phyloP scores from a whole-genome alignment of 2,797 vertebrate genomes.

The Acanthiza pusilla region DNA sequence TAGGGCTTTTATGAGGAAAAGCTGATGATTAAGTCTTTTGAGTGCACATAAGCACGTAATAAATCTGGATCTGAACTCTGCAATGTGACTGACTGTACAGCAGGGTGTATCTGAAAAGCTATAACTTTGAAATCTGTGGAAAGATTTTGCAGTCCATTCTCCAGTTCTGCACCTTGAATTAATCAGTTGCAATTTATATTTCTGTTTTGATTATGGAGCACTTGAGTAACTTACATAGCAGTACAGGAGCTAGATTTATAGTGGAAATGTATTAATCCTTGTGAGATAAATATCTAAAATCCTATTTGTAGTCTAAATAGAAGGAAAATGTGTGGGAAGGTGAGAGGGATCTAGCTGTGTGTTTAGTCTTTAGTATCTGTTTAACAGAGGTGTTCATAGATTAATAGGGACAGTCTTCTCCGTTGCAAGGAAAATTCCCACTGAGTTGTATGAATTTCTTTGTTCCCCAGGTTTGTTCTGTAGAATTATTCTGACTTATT shows the following conservation, averaged over 20 bases:
- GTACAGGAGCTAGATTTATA: neutral
- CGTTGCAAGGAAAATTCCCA: neutral
- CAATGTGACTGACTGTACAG: neutral
- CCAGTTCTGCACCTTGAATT: constrained; percentile 3
- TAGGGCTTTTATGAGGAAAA: neutral
- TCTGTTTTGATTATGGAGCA: neutral
- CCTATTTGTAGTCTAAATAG: neutral
- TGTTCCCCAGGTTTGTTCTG: neutral
- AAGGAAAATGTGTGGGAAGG: neutral
- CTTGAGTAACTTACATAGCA: neutral
- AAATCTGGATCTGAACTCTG: constrained; percentile 13
- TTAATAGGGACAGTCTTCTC: neutral
- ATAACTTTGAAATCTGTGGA: neutral
- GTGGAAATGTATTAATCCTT: neutral
- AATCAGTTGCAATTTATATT: neutral
- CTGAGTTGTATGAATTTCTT: neutral
- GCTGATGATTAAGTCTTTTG: constrained; percentile 10
- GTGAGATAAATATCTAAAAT: neutral
- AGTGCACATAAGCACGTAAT: neutral
- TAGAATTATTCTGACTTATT: neutral
- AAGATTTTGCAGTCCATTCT: neutral
- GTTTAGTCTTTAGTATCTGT: neutral
- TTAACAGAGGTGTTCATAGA: neutral
- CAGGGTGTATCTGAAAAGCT: constrained; percentile 10
- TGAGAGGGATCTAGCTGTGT: neutral